Evolutionary conservation across 2,888 invertebrate genomes (phyloP).

Genomic region (Allacma fusca): DNA sequence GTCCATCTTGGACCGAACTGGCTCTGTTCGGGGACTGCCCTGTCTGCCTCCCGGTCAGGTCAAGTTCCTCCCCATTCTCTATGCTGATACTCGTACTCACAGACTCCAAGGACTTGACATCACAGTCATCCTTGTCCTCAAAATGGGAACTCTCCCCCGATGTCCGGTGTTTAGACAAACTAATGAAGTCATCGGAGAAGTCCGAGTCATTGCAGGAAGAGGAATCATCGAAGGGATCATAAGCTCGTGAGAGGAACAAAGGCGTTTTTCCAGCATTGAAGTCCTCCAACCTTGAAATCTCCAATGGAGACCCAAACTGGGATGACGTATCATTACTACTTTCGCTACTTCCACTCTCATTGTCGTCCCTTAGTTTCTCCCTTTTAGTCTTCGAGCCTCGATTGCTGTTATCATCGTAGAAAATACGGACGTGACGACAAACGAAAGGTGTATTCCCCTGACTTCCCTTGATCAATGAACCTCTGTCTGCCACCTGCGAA

Average conservation of each 20-base stretch:
- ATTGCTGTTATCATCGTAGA: conserved; percentile 38
- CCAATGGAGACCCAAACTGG: conserved; percentile 36
- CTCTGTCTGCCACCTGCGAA: conserved; percentile 59
- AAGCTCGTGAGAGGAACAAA: conserved; percentile 27
- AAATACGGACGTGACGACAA: conserved; percentile 56
- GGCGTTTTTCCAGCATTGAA: conserved; percentile 1
- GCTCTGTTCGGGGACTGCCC: conserved; percentile 5
- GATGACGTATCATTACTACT: conserved; percentile 34
- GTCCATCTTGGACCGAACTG: conserved; percentile 34
- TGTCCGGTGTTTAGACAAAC: not conserved
- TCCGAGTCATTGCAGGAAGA: conserved; percentile 4
- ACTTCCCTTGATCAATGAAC: conserved; percentile 54
- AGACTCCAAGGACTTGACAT: conserved; percentile 38
- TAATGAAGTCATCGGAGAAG: conserved; percentile 33
- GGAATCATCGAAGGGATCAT: conserved; percentile 32
- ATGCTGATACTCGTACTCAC: conserved; percentile 40
- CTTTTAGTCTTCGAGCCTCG: not conserved
- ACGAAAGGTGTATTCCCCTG: conserved; percentile 54
- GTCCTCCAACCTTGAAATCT: not conserved
- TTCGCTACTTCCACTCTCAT: conserved; percentile 28
- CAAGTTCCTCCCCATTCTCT: conserved; percentile 26
- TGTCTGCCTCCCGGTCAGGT: not conserved
- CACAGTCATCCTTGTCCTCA: conserved; percentile 34
- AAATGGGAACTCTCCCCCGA: not conserved
- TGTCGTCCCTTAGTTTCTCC: not conserved